Conservation (phyloP, 2,797 vertebrate species). For the Atherinosoma microstoma region DNA sequence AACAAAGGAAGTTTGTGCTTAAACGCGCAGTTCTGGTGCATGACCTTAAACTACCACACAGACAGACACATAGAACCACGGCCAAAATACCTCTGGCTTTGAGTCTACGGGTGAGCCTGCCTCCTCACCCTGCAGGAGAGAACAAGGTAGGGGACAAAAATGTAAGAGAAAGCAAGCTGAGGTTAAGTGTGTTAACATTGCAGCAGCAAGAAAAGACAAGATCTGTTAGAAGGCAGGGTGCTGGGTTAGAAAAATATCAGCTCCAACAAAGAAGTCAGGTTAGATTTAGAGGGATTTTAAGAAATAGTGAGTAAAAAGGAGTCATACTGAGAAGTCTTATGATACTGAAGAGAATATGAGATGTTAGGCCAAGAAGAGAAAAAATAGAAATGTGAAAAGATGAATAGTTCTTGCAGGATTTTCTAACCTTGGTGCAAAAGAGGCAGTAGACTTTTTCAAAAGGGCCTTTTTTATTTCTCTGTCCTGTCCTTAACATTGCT, state of each 20-base stretch:
- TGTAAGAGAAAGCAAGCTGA: constrained; percentile 48
- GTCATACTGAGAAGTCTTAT: constrained; percentile 32
- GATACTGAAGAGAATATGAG: constrained; percentile 7
- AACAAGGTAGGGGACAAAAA: constrained; percentile 48
- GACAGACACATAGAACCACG: constrained; percentile 55
- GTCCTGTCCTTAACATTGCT: not conserved
- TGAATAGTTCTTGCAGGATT: constrained; percentile 38
- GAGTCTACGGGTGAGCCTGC: constrained; percentile 81
- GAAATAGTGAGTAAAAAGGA: constrained; percentile 26
- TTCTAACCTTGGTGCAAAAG: constrained; percentile 2
- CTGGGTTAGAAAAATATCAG: constrained; percentile 24
- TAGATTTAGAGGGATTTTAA: constrained; percentile 38
- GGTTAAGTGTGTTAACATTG: constrained; percentile 54
- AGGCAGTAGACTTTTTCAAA: constrained; percentile 7
- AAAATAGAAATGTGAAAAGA: constrained; percentile 34
- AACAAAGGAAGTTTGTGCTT: constrained; percentile 41
- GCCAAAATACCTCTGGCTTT: constrained; percentile 86
- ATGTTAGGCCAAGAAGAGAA: constrained; percentile 35
- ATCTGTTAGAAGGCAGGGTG: constrained; percentile 39
- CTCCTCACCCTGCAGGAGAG: constrained; percentile 80
- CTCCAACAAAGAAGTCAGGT: constrained; percentile 29
- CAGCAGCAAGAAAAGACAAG: constrained; percentile 39
- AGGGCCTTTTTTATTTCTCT: constrained; percentile 3
- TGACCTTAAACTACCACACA: constrained; percentile 58
- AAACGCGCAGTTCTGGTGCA: constrained; percentile 40